A percentile compares a stretch with the other conserved stretches of the same genome.
These are phyloP conservation scores for Cosmopolites sordidus DNA, from an alignment of 2,888 invertebrate genomes.

Conservation along the genomic window DNA sequence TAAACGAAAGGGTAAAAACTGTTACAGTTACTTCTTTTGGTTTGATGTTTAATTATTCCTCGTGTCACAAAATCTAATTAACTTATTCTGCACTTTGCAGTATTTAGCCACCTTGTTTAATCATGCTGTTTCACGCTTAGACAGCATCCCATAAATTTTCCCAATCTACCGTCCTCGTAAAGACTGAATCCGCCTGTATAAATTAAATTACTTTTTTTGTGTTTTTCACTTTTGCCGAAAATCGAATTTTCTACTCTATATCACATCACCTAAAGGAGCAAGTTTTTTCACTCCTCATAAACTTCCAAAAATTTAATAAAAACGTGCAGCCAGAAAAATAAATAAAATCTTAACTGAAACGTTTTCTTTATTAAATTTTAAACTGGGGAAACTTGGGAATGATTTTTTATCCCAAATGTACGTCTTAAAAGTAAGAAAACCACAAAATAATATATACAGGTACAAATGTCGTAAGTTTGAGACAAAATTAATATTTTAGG, in stretches of 20 bases:
- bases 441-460: neutral
- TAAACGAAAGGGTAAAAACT: too few relatives aligned
- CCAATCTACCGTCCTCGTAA: conserved; percentile 3
- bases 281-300: neutral
- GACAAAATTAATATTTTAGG: too few relatives aligned
- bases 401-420: neutral
- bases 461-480: neutral
- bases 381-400: neutral
- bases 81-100: conserved; percentile 3
- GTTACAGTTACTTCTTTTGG: too few relatives aligned
- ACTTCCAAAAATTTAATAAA: conserved; percentile 2
- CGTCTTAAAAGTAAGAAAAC: neutral
- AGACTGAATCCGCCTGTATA: neutral
- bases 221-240: conserved; percentile 1
- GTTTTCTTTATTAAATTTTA: conserved; percentile 1
- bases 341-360: conserved; percentile 2
- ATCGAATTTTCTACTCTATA: conserved; percentile 1
- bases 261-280: neutral
- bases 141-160: conserved; percentile 7
- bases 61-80: conserved; percentile 1
- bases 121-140: conserved; percentile 6
- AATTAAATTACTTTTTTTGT: conserved; percentile 2
- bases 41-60: conserved; percentile 3
- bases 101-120: conserved; percentile 5
- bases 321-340: neutral